Evolutionary conservation across 2,888 invertebrate genomes (phyloP).

Genomic region (Sminthurides aquaticus): DNA sequence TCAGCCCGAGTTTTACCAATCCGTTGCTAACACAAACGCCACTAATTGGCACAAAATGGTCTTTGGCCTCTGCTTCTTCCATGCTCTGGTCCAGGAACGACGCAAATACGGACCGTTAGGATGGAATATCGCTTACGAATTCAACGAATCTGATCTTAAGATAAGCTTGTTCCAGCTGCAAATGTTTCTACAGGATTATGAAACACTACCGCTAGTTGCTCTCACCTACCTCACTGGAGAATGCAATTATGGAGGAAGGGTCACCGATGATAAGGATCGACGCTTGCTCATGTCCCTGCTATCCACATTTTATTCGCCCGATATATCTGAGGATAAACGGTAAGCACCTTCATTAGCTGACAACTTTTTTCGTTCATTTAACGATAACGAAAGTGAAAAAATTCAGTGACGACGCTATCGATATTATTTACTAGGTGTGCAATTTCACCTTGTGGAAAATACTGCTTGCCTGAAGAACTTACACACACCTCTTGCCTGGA

Average conservation of each 20-base stretch:
- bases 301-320: conserved; percentile 7
- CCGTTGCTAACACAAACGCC: conserved; percentile 3
- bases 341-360: not conserved
- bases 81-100: conserved; percentile 84
- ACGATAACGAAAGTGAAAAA: no score
- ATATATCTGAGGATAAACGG: not conserved
- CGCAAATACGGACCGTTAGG: conserved; percentile 87
- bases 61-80: conserved; percentile 84
- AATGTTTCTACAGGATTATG: conserved; percentile 71
- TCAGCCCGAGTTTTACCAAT: conserved; percentile 67
- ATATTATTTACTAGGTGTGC: not conserved
- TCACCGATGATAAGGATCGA: conserved; percentile 92
- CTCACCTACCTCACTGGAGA: conserved; percentile 85
- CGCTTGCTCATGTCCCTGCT: conserved; percentile 21
- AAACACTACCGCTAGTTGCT: conserved; percentile 75
- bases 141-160: conserved; percentile 84
- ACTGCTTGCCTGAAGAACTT: conserved; percentile 21
- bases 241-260: conserved; percentile 92
- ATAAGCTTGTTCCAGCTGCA: conserved; percentile 67
- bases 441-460: conserved; percentile 26
- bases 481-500: conserved; percentile 21
- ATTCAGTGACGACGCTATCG: no score
- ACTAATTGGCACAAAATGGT: conserved; percentile 10
- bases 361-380: no score
- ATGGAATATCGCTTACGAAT: conserved; percentile 94